Conservation (phyloP, 35 echinoderm and acorn worm species). For the Hemicentrotus pulcherrimus region DNA sequence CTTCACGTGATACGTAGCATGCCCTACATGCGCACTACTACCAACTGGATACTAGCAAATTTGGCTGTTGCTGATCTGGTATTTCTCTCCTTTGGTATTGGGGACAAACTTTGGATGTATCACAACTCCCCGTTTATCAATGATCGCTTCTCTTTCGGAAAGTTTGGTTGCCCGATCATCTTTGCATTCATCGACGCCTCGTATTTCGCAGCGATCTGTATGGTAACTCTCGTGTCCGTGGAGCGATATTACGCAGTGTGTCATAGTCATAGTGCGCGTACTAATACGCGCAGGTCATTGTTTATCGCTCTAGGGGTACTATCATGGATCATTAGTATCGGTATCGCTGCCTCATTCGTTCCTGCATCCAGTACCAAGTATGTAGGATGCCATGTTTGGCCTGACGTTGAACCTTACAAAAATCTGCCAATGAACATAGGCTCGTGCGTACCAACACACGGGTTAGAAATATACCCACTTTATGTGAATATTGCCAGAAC, state of each 20-base stretch:
- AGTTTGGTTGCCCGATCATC: slow-evolving; percentile 59
- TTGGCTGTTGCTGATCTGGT: slow-evolving; percentile 66
- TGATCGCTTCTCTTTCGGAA: slow-evolving; percentile 44
- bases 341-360: slow-evolving; percentile 57
- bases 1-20: slow-evolving; percentile 62
- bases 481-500: too few species aligned
- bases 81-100: slow-evolving; percentile 51
- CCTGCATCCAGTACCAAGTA: slow-evolving; percentile 46
- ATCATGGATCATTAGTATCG: slow-evolving; percentile 58
- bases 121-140: slow-evolving; percentile 46
- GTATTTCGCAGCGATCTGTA: slow-evolving; percentile 49
- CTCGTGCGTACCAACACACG: background rate
- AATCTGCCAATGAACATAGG: slow-evolving; percentile 39
- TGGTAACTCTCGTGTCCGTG: slow-evolving; percentile 61
- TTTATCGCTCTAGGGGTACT: slow-evolving; percentile 46
- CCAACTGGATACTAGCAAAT: slow-evolving; percentile 63
- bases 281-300: slow-evolving; percentile 22
- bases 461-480: slow-evolving; percentile 11
- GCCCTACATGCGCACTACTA: slow-evolving; percentile 59
- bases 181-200: slow-evolving; percentile 55
- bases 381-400: slow-evolving; percentile 34
- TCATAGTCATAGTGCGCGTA: slow-evolving; percentile 39
- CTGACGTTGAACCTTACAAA: slow-evolving; percentile 39
- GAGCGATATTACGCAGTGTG: slow-evolving; percentile 75
- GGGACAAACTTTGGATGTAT: slow-evolving; percentile 57